These are phyloP conservation scores for Himantopus leucocephalus DNA, from an alignment of 2,113 vertebrate genomes.

Conservation along the genomic window DNA sequence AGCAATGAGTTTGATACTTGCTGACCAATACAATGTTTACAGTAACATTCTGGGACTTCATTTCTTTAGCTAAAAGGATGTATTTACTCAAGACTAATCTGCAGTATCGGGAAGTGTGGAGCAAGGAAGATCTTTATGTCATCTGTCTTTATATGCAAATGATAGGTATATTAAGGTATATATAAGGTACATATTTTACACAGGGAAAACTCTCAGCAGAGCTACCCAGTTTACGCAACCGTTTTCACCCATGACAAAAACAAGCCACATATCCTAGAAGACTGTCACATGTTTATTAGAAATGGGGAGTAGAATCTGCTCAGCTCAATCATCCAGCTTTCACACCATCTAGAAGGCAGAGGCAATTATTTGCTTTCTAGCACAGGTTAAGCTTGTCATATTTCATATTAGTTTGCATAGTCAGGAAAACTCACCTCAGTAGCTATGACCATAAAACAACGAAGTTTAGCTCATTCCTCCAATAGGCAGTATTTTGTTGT, in stretches of 20 bases:
- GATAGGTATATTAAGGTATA: no score
- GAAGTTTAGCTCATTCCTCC: not conserved
- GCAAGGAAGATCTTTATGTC: not conserved
- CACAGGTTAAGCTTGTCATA: not conserved
- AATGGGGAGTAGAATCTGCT: not conserved
- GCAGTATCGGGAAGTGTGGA: not conserved
- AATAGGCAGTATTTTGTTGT: not conserved
- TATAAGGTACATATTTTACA: not conserved
- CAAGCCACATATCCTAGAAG: not conserved
- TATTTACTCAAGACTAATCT: not conserved
- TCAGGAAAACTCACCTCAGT: not conserved
- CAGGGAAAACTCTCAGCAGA: not conserved
- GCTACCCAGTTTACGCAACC: not conserved
- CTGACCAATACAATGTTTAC: constrained; percentile 6
- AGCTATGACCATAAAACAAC: not conserved
- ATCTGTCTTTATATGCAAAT: not conserved
- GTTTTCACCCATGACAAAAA: not conserved
- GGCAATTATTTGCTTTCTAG: not conserved
- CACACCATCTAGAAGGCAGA: not conserved
- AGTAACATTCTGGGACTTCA: not conserved
- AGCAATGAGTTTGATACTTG: not conserved
- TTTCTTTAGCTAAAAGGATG: not conserved
- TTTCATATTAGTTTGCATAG: not conserved
- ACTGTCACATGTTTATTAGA: not conserved
- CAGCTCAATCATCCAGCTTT: not conserved